A percentile compares a stretch with the other conserved stretches of the same genome.
Evolutionary conservation across 2,888 invertebrate genomes (phyloP).

Genomic region (Eupithecia insigniata): DNA sequence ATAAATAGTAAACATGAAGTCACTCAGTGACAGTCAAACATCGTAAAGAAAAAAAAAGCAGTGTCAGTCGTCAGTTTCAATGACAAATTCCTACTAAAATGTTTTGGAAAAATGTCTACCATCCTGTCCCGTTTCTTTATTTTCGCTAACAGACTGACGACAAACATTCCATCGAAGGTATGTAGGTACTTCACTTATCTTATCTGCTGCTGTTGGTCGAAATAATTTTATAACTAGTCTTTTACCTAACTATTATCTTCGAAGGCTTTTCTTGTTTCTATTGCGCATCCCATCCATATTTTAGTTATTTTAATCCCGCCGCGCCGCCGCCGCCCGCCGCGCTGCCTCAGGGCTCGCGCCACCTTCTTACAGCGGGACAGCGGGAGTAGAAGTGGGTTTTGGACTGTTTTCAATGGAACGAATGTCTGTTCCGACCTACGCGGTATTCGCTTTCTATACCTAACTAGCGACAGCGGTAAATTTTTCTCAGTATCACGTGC

Average conservation of each 20-base stretch:
- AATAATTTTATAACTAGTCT: neutral
- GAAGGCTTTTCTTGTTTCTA: neutral
- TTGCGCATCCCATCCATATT: neutral
- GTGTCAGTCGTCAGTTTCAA: neutral
- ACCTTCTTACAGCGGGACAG: neutral
- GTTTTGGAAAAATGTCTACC: slow-evolving; percentile 87
- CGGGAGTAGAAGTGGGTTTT: neutral
- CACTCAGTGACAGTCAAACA: too few relatives aligned
- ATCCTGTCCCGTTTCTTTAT: slow-evolving; percentile 89
- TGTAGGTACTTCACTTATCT: slow-evolving; percentile 85
- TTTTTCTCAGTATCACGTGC: too few relatives aligned
- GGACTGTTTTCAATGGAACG: neutral
- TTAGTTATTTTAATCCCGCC: neutral
- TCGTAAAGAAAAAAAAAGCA: neutral
- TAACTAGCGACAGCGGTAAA: too few relatives aligned
- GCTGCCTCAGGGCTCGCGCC: neutral
- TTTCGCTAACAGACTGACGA: slow-evolving; percentile 87
- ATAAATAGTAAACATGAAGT: neutral
- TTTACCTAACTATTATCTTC: neutral
- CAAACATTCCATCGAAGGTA: slow-evolving; percentile 90
- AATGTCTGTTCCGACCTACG: neutral
- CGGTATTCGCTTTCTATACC: neutral
- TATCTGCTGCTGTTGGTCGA: neutral
- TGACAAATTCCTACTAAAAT: neutral
- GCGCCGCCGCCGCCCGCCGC: neutral